Evolutionary conservation across 2,797 vertebrate genomes (phyloP).

Genomic region (Alosa sapidissima): DNA sequence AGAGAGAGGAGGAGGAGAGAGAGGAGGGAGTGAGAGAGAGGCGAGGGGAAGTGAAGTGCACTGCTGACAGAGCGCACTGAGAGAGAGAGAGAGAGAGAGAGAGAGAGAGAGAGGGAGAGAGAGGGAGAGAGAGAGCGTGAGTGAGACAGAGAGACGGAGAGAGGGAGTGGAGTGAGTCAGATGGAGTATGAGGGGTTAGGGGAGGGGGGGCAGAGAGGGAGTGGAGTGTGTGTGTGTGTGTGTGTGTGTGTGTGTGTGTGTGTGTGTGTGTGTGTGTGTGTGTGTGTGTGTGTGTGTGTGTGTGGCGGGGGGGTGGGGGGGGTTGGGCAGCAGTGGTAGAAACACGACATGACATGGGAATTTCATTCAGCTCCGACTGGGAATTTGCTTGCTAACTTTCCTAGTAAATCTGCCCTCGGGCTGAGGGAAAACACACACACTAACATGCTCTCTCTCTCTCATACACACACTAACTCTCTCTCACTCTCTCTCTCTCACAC

Average conservation of each 20-base stretch:
- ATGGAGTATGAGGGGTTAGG: constrained; percentile 8
- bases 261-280: not conserved
- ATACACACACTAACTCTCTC: not conserved
- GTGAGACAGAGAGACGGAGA: constrained; percentile 29
- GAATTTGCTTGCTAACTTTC: constrained; percentile 43
- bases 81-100: constrained; percentile 25
- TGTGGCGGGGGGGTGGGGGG: constrained; percentile 2
- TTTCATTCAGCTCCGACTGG: constrained; percentile 48
- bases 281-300: not conserved
- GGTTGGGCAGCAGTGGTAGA: constrained; percentile 33
- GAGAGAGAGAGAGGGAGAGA: constrained; percentile 16
- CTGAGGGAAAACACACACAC: constrained; percentile 8
- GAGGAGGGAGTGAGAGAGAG: not conserved
- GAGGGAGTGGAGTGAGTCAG: constrained; percentile 33
- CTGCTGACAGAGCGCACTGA: not conserved
- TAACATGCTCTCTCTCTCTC: not conserved
- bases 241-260: not conserved
- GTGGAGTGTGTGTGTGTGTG: not conserved
- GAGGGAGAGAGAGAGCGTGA: constrained; percentile 20
- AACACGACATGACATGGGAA: constrained; percentile 50
- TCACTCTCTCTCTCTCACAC: not conserved
- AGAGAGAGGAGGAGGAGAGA: not conserved
- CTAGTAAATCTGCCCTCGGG: constrained; percentile 33
- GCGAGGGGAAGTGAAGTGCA: not conserved
- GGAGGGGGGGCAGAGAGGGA: not conserved